phyloP scores from a whole-genome alignment of 2,113 vertebrate species.

The Hystrix brachyura region DNA sequence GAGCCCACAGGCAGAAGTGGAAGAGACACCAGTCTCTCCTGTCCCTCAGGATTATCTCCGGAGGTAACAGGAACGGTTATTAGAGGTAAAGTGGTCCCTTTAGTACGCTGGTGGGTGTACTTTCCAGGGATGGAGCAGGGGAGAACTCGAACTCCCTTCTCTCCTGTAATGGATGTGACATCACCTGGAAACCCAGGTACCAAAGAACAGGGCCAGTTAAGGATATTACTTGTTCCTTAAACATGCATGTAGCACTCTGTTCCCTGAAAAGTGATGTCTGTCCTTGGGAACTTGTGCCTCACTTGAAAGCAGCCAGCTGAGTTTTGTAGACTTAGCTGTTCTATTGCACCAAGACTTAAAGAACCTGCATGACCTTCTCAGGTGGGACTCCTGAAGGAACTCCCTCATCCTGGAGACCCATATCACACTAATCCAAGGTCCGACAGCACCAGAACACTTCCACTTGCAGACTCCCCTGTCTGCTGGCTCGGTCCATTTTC shows the following conservation, averaged over 20 bases:
- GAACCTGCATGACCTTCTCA: neutral
- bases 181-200: neutral
- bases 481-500: neutral
- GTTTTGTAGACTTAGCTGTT: neutral
- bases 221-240: neutral
- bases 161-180: neutral
- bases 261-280: neutral
- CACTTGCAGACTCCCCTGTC: neutral
- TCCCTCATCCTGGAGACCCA: neutral
- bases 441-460: neutral
- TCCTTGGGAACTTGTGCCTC: neutral
- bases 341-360: neutral
- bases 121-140: neutral
- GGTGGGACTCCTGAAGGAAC: neutral
- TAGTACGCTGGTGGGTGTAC: too few relatives aligned
- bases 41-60: neutral
- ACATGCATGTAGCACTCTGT: rapidly evolving
- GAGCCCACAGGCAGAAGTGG: neutral
- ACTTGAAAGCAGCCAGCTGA: neutral
- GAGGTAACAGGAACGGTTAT: neutral
- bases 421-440: neutral
- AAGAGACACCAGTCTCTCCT: neutral
- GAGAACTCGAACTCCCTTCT: neutral
- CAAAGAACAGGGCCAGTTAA: neutral
- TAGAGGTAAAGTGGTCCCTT: neutral